Conservation (phyloP, 2,797 vertebrate genomes). For the Loriculus beryllinus region DNA sequence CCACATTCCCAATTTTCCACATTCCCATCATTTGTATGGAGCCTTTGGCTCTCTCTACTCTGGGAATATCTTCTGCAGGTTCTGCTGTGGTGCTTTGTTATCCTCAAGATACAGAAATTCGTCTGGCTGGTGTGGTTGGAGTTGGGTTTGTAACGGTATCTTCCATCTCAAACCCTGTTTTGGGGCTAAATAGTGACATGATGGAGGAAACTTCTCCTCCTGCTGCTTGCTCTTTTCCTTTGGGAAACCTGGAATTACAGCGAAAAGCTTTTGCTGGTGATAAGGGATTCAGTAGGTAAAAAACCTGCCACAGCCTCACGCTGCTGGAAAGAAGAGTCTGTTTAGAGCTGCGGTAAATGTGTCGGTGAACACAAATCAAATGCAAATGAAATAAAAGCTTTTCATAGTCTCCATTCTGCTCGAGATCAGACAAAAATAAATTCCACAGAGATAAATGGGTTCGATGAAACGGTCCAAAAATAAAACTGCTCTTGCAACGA, state of each 20-base stretch:
- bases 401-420: neutral
- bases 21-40: neutral
- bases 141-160: neutral
- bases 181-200: neutral
- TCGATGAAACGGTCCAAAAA: slow-evolving; percentile 6
- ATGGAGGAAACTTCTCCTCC: neutral
- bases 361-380: slow-evolving; percentile 28
- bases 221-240: neutral
- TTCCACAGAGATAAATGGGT: neutral
- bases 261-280: neutral
- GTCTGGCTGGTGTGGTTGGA: neutral
- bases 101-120: neutral
- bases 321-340: neutral
- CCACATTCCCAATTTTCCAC: neutral
- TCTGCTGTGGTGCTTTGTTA: neutral
- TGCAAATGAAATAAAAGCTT: slow-evolving; percentile 43
- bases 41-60: neutral
- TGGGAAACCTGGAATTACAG: neutral
- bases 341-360: neutral
- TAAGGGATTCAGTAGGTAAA: neutral
- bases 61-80: neutral
- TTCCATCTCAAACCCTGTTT: neutral
- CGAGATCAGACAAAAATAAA: neutral
- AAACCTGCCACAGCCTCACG: neutral
- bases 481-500: neutral